Evolutionary conservation across 2,113 vertebrate species (phyloP).

Genomic region (Elaphurus davidianus): DNA sequence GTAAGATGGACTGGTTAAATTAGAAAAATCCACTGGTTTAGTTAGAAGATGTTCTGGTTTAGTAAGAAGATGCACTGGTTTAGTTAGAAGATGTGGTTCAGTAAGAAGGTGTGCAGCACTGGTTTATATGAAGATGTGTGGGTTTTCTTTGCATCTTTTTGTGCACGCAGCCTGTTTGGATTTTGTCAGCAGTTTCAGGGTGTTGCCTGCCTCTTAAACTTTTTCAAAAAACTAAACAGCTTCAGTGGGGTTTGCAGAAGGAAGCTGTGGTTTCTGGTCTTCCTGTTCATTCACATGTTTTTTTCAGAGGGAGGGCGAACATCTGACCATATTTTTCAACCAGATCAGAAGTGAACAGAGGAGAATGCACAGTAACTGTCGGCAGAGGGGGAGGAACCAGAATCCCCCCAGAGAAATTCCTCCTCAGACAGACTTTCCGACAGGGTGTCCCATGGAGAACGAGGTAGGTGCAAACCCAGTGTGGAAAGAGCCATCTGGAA

Average conservation of each 20-base stretch:
- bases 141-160: too few relatives aligned
- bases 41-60: background rate
- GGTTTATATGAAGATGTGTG: fast-evolving
- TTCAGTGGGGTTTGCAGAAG: constrained; percentile 31
- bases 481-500: fast-evolving
- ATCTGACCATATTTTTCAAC: background rate
- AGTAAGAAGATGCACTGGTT: background rate
- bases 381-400: fast-evolving
- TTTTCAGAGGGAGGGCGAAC: background rate
- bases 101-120: background rate
- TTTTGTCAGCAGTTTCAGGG: background rate
- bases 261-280: constrained; percentile 77
- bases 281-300: constrained; percentile 65
- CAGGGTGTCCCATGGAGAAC: constrained; percentile 56
- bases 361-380: fast-evolving
- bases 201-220: background rate
- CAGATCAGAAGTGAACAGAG: background rate
- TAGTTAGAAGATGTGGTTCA: background rate
- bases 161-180: background rate
- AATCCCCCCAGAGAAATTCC: background rate
- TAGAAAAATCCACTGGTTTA: background rate
- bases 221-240: background rate
- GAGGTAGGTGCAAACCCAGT: constrained; percentile 73
- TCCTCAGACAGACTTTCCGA: fast-evolving
- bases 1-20: too few relatives aligned